Percentiles rank a stretch among this genome's conserved stretches.
These are phyloP conservation scores for Pygoscelis antarcticus DNA, from an alignment of 2,113 vertebrate species.

Conservation along the genomic window DNA sequence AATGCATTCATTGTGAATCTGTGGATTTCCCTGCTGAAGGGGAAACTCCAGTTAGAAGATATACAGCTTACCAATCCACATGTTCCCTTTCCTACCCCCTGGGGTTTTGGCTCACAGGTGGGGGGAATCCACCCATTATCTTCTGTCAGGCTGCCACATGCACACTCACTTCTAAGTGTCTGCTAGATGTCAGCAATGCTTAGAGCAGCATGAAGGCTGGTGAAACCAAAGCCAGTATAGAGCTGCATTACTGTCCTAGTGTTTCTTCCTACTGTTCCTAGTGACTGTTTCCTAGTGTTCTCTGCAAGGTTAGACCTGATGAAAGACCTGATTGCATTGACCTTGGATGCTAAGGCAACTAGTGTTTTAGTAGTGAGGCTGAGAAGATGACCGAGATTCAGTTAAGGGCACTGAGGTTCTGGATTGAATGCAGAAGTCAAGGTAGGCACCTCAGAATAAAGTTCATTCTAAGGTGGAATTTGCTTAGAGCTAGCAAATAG, in stretches of 20 bases:
- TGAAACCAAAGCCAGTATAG: not conserved
- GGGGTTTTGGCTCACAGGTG: not conserved
- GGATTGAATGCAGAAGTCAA: not conserved
- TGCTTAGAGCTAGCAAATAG: not conserved
- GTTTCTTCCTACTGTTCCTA: not conserved
- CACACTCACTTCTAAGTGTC: not conserved
- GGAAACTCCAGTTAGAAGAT: not conserved
- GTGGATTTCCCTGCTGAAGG: not conserved
- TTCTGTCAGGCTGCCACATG: not conserved
- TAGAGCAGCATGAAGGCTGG: not conserved
- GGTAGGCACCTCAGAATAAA: not conserved
- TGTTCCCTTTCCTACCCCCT: not conserved
- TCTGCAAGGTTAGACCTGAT: not conserved
- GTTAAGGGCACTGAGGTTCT: not conserved
- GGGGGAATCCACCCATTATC: not conserved
- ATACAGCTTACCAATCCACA: accelerated
- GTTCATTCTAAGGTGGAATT: not conserved
- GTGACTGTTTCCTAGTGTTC: not conserved
- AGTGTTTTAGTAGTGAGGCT: not conserved
- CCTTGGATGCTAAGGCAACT: not conserved
- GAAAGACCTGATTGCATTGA: not conserved
- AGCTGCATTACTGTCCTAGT: not conserved
- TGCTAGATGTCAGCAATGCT: not conserved
- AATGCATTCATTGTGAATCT: not conserved
- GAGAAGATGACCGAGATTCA: not conserved